phyloP scores from a whole-genome alignment of 1,140 invertebrate species.

The Lutraria rhynchaena region DNA sequence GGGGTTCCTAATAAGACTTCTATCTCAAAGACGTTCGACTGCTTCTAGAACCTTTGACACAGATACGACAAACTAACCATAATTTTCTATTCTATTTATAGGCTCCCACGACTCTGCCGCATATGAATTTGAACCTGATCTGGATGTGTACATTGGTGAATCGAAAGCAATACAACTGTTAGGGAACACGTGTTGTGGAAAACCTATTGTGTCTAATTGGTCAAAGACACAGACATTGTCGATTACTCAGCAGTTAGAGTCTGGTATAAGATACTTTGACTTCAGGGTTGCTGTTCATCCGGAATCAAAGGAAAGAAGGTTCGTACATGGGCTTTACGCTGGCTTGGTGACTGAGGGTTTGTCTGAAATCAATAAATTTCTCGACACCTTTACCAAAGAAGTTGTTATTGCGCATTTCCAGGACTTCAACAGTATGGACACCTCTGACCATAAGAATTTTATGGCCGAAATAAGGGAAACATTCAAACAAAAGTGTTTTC shows the following conservation, averaged over 20 bases:
- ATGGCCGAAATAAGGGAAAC: slow-evolving; percentile 85
- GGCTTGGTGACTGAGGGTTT: slow-evolving; percentile 86
- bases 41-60: no score
- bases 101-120: slow-evolving; percentile 67
- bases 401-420: slow-evolving; percentile 92
- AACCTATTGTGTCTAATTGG: slow-evolving; percentile 84
- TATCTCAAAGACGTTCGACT: no score
- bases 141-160: slow-evolving; percentile 61
- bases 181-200: slow-evolving; percentile 54
- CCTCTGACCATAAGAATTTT: slow-evolving; percentile 86
- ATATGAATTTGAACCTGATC: slow-evolving; percentile 52
- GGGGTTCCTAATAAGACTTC: no score
- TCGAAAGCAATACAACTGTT: slow-evolving; percentile 45
- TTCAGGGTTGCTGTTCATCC: slow-evolving; percentile 87
- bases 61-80: no score
- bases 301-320: slow-evolving; percentile 85
- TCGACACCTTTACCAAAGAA: slow-evolving; percentile 87
- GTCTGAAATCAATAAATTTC: slow-evolving; percentile 86
- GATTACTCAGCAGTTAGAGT: slow-evolving; percentile 87
- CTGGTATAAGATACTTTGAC: slow-evolving; percentile 92
- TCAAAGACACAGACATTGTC: slow-evolving; percentile 88
- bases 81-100: no score
- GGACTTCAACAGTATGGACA: slow-evolving; percentile 90
- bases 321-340: slow-evolving; percentile 90
- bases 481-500: no score